A percentile compares a stretch with the other conserved stretches of the same genome.
These are phyloP conservation scores for Caenorhabditis macrosperma DNA, from an alignment of 2,888 invertebrate species.

Conservation along the genomic window DNA sequence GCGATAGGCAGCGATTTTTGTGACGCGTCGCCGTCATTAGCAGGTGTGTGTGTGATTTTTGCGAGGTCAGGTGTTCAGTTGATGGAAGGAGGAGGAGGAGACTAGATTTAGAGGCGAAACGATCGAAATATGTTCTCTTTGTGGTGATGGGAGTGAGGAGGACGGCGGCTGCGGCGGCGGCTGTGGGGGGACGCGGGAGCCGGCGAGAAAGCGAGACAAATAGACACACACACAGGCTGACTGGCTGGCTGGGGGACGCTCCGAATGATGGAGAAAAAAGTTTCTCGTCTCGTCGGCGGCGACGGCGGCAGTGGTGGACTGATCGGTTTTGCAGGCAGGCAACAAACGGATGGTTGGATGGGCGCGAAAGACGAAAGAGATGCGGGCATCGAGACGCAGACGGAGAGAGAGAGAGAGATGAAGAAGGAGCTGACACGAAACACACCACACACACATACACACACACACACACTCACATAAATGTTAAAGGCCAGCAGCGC, in stretches of 20 bases:
- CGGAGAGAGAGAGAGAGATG: slow-evolving; percentile 18
- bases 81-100: not conserved
- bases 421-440: slow-evolving; percentile 49
- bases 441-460: slow-evolving; percentile 33
- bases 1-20: not conserved
- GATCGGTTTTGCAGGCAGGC: slow-evolving; percentile 49
- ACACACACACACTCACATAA: slow-evolving; percentile 34
- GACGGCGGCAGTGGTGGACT: slow-evolving; percentile 49
- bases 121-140: slow-evolving; percentile 39
- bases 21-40: slow-evolving; percentile 3
- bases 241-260: slow-evolving; percentile 40
- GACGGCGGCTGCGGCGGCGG: too few relatives aligned
- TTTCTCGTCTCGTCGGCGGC: slow-evolving; percentile 36
- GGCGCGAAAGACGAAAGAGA: not conserved
- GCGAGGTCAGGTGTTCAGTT: slow-evolving; percentile 43
- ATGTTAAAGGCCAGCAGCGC: slow-evolving; percentile 51
- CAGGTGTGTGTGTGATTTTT: not conserved
- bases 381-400: slow-evolving; percentile 11
- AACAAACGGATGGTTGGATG: slow-evolving; percentile 42
- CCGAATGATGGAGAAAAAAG: slow-evolving; percentile 40
- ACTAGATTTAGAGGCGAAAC: slow-evolving; percentile 39
- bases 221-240: slow-evolving; percentile 45
- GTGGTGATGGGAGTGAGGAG: not conserved
- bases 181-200: slow-evolving; percentile 16
- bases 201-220: slow-evolving; percentile 45